Evolutionary conservation across 2,797 vertebrate genomes (phyloP), one percentile per base, ranked within the genome.

Genomic region (Pempheris klunzingeri): DNA sequence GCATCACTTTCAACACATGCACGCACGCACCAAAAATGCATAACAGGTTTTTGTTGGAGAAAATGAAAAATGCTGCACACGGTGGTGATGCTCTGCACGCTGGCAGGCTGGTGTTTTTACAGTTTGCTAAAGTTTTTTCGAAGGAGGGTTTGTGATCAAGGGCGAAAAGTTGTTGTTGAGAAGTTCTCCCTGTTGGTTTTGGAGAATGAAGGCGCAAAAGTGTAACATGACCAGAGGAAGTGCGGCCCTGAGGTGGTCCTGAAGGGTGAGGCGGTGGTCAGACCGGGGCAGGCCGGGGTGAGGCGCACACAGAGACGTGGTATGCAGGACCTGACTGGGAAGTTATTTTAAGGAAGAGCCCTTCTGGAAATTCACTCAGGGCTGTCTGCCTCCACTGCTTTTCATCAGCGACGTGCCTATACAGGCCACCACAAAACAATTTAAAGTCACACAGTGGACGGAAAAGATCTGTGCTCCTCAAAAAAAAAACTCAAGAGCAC

Each of bases 351-450:
- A 71, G 74, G 76, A 64, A 47, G 74, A 87, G 72, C 28, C 70
- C 77, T 83, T 89, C 92, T 93, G 92, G 90, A 88, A 92, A 90
- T 78, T 81, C 86, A 89, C 76, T 92, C 71, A 80, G 70, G 7
- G 36, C 81, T 12, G 67, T 75, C 78, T 83, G 81, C 58, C 77
- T 84, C 47, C 26, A 32, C 81, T 73, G 81, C 67, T 79, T 77
- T 60, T 82, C 77, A 80, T 76, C 77, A 69, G n/a, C 0, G 10
- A 28, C 5, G 18, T 52, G 59, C 53, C 68, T 72, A 18, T 4
- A 18, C 54, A 62, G 66, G 38, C 68, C 47, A 41, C 43, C 53
- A 26, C 57, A 49, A 17, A 22, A 67, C 52, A 69, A 70, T 58
- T 14, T 66, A 4, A 74, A 65, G 54, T 49, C 59, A 26, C n/a